These are phyloP conservation scores for Knipowitschia caucasica DNA, from an alignment of 2,797 vertebrate genomes.

Conservation along the genomic window DNA sequence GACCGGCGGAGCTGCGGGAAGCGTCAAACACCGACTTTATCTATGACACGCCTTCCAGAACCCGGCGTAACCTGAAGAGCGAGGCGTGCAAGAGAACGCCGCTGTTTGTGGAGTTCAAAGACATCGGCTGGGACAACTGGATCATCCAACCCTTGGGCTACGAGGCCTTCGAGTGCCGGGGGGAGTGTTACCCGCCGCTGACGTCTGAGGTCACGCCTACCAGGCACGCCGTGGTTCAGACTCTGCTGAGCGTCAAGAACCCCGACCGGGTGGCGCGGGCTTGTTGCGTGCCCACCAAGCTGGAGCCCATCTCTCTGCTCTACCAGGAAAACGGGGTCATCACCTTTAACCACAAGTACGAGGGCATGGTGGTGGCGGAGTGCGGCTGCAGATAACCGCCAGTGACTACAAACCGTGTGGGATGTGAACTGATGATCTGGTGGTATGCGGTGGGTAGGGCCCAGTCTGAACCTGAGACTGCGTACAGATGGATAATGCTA, in stretches of 20 bases:
- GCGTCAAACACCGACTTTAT: conserved; percentile 85
- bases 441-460: no score
- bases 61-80: conserved; percentile 85
- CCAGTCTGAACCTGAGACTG: no score
- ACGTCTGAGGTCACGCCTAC: conserved; percentile 88
- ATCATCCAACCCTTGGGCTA: conserved; percentile 88
- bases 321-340: conserved; percentile 88
- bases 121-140: conserved; percentile 94
- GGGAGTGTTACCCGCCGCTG: conserved; percentile 85
- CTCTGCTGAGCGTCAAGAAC: conserved; percentile 83
- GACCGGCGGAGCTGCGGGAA: conserved; percentile 75
- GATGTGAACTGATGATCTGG: background rate
- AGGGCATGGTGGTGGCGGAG: conserved; percentile 93
- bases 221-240: conserved; percentile 91
- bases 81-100: conserved; percentile 87
- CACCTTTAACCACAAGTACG: conserved; percentile 94
- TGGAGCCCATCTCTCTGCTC: conserved; percentile 94
- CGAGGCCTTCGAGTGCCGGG: conserved; percentile 89
- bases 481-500: no score
- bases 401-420: background rate
- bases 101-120: conserved; percentile 93
- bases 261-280: conserved; percentile 84
- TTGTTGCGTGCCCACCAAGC: conserved; percentile 93
- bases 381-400: conserved; percentile 91
- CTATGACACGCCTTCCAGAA: conserved; percentile 82